These are phyloP conservation scores for Oreotrochilus melanogaster DNA, from an alignment of 2,113 vertebrate species.

Conservation along the genomic window DNA sequence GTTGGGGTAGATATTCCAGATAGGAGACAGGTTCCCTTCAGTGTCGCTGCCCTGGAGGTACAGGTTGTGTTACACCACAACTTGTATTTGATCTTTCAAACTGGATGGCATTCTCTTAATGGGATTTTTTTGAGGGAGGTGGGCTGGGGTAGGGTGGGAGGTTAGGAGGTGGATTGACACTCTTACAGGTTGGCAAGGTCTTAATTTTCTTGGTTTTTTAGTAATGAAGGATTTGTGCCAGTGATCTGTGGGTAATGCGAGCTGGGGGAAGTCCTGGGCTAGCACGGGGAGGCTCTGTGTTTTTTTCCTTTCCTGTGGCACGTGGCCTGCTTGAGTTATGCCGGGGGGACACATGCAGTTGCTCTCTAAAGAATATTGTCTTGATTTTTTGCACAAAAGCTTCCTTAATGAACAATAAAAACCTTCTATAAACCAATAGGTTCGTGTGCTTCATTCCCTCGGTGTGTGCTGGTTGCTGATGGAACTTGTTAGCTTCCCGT, in stretches of 20 bases:
- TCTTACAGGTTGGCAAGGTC: not conserved
- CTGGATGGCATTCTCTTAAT: not conserved
- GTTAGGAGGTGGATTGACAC: not conserved
- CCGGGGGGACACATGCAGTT: conserved; percentile 15
- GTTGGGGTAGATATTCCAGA: not conserved
- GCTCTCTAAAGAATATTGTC: conserved; percentile 61
- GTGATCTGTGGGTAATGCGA: rapidly evolving
- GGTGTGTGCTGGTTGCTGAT: rapidly evolving
- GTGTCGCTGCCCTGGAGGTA: not conserved
- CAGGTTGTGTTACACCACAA: rapidly evolving
- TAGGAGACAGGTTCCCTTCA: not conserved
- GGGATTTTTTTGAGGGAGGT: rapidly evolving
- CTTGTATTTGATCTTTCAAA: not conserved
- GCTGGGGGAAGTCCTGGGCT: not conserved
- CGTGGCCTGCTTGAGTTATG: not conserved
- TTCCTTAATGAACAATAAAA: conserved; percentile 75
- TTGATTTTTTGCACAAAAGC: conserved; percentile 65
- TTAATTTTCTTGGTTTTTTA: not conserved
- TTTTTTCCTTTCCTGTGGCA: conserved; percentile 9
- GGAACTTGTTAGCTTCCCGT: not conserved
- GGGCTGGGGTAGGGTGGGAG: no score
- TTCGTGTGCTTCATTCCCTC: rapidly evolving
- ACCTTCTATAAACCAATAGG: not conserved
- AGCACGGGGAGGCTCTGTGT: not conserved
- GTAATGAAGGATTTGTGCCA: not conserved